These are phyloP conservation scores for Parnassius orleans DNA, from an alignment of 2,888 invertebrate genomes.

Conservation along the genomic window DNA sequence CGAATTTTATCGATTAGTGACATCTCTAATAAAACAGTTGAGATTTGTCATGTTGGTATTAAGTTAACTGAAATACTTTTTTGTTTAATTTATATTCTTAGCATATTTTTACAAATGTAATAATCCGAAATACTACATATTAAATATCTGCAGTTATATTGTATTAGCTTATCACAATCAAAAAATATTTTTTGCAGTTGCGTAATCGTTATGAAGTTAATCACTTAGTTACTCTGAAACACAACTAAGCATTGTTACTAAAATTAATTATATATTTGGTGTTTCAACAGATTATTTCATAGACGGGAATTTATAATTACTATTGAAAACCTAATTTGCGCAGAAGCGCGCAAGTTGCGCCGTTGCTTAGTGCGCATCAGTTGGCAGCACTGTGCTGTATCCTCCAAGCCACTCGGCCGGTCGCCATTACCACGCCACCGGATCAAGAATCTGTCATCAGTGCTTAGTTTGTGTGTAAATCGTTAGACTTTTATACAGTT, in stretches of 20 bases:
- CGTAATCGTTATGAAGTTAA: background rate
- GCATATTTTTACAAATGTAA: background rate
- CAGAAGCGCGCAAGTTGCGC: slow-evolving; percentile 66
- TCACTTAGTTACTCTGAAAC: background rate
- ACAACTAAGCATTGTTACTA: background rate
- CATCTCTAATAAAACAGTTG: slow-evolving; percentile 33
- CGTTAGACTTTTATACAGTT: slow-evolving; percentile 44
- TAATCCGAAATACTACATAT: background rate
- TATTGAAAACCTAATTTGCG: slow-evolving; percentile 38
- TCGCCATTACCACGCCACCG: slow-evolving; percentile 77
- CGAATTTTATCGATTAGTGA: slow-evolving; percentile 29
- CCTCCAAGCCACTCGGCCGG: slow-evolving; percentile 69
- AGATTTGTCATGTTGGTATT: slow-evolving; percentile 30
- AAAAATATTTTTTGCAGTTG: background rate
- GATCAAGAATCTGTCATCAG: slow-evolving; percentile 63
- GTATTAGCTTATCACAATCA: background rate
- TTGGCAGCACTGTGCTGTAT: slow-evolving; percentile 70
- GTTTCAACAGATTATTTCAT: no score
- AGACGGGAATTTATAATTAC: background rate
- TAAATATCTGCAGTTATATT: background rate
- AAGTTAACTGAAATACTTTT: slow-evolving; percentile 8
- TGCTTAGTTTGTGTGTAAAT: slow-evolving; percentile 55
- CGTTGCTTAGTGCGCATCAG: slow-evolving; percentile 56
- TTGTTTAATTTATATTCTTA: slow-evolving; percentile 1
- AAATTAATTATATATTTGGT: no score